Base-by-base conservation (phyloP, 2,797 vertebrate genomes). In the Rhincodon typus region DNA sequence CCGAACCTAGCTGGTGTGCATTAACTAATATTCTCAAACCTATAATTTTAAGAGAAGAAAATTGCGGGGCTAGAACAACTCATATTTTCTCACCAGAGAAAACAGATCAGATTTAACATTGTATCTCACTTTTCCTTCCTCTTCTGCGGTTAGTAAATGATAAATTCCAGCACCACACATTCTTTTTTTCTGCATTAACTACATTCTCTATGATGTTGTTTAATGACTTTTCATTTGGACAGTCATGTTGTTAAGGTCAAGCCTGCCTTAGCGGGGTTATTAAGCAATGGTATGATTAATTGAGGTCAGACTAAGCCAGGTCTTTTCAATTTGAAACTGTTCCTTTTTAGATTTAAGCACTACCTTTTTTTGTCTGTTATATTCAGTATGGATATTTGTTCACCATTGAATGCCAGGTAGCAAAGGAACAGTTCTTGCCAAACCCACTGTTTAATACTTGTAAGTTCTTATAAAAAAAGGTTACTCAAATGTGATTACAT, bases 221-320 rank as follows among this genome's bases (percentile, higher is more conserved):
- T 90, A 90, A 62, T 90, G 57, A 90, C 13, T 13, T 62, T 50
- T 57, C 87, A 34, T 90, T 90, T 62, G 87, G 87, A 62, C 53
- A 34, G 87, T 27, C 50, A 62, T 62, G 34, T 90, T 90, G 87
- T 62, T 10, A 62, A 57, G 53, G 87, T 90, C 87, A 62, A 62
- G 15, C 27, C 53, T 5, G 87, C 53, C 87, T 34, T 34, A 57
- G 53, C 19, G 87, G 53, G 87, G 87, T 90, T 50, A 57, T 15
- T 30, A 27, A 90, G 87, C 50, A 90, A 90, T 57, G 53, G 53
- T 62, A 30, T 62, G 87, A 90, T 90, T 90, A 90, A 90, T 90
- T 62, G 87, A 90, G 87, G 50, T 90, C 87, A 90, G 50, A 13
- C 87, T 3, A 90, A 90, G 87, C 50, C 87, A 90, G 87, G 57